phyloP scores from a whole-genome alignment of 2,888 invertebrate genomes.

The Sylvicola cinctus region DNA sequence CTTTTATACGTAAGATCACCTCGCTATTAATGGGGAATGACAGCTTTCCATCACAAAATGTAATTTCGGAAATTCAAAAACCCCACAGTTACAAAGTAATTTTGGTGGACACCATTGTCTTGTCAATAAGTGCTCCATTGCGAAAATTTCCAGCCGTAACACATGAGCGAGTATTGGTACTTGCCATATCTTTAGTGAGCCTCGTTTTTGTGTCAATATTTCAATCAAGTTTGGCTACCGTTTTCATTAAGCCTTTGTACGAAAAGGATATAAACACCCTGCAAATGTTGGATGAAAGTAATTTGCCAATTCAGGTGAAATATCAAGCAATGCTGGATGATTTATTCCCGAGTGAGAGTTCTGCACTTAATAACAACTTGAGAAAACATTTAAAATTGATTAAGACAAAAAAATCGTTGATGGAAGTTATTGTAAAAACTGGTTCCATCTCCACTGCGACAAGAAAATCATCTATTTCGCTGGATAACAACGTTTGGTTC shows the following conservation, averaged over 20 bases:
- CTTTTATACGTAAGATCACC: neutral
- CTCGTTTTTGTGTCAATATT: constrained; percentile 24
- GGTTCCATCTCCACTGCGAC: constrained; percentile 18
- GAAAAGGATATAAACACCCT: constrained; percentile 23
- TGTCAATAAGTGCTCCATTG: constrained; percentile 20
- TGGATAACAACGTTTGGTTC: constrained; percentile 16
- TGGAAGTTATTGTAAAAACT: constrained; percentile 11
- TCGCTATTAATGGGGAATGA: no score
- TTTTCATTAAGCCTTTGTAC: constrained; percentile 21
- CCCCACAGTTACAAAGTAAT: constrained; percentile 14
- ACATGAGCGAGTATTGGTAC: constrained; percentile 21
- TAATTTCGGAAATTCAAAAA: neutral
- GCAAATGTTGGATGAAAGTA: constrained; percentile 17
- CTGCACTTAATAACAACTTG: constrained; percentile 16
- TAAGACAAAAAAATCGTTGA: constrained; percentile 10
- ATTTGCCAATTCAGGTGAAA: constrained; percentile 19
- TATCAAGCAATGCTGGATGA: constrained; percentile 23
- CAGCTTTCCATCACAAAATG: neutral
- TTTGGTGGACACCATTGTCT: constrained; percentile 17
- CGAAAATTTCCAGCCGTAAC: constrained; percentile 18
- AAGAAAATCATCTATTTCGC: constrained; percentile 15
- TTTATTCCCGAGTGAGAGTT: constrained; percentile 18
- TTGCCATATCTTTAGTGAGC: constrained; percentile 20
- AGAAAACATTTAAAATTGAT: constrained; percentile 14
- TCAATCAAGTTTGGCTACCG: constrained; percentile 25